Conservation (phyloP, 2,797 vertebrate species). For the Balearica regulorum region DNA sequence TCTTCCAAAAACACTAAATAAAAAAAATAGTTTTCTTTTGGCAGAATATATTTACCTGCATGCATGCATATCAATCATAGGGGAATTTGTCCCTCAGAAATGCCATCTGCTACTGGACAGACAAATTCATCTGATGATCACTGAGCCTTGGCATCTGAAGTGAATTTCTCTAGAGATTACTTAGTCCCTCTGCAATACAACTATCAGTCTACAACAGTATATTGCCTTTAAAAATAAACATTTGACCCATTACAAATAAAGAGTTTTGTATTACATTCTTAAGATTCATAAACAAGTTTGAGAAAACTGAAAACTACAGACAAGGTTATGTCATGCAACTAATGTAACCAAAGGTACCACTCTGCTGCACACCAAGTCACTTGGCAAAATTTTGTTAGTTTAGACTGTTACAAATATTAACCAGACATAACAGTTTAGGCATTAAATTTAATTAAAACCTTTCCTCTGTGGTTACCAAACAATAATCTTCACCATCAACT, state of each 20-base stretch:
- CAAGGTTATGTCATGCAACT: background rate
- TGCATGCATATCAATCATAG: background rate
- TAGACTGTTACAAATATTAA: background rate
- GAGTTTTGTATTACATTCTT: background rate
- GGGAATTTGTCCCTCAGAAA: background rate
- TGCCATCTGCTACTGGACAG: background rate
- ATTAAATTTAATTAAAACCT: slow-evolving; percentile 7
- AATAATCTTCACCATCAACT: background rate
- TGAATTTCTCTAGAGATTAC: background rate
- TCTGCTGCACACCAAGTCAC: background rate
- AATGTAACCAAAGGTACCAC: background rate
- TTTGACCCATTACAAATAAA: background rate
- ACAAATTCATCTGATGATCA: background rate
- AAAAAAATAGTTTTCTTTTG: background rate
- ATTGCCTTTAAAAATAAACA: background rate
- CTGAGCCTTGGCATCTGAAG: background rate
- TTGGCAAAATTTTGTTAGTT: background rate
- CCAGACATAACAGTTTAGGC: background rate
- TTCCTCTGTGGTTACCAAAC: background rate
- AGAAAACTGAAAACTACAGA: background rate
- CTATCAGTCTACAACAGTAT: background rate
- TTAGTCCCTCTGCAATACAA: background rate
- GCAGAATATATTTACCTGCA: background rate
- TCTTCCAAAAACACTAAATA: background rate
- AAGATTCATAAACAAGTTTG: background rate